A percentile compares a stretch with the other conserved stretches of the same genome.
Conservation (phyloP, 2,113 vertebrate species). For the Herpailurus yagouaroundi region DNA sequence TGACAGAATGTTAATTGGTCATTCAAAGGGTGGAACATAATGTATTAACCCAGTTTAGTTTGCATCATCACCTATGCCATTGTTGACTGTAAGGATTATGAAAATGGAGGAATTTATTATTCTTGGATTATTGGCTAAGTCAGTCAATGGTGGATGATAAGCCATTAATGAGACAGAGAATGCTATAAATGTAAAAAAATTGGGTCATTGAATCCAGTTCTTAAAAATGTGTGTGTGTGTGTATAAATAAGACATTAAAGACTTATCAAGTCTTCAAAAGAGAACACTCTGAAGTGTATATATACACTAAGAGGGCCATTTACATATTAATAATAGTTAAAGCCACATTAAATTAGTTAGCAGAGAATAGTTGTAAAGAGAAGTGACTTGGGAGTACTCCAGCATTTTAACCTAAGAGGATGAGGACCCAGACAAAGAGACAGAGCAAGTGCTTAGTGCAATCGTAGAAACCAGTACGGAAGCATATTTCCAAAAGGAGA, state of each 20-base stretch:
- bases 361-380: background rate
- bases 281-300: background rate
- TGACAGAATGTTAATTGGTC: conserved; percentile 29
- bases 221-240: background rate
- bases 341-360: background rate
- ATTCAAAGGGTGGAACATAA: background rate
- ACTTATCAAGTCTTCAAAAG: background rate
- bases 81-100: background rate
- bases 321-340: background rate
- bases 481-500: background rate
- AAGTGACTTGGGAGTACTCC: background rate
- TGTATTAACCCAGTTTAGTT: background rate
- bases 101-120: background rate
- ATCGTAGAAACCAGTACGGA: background rate
- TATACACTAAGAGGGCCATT: background rate
- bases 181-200: background rate
- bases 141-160: background rate
- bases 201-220: background rate
- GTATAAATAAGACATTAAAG: background rate
- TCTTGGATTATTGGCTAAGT: background rate
- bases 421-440: background rate
- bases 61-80: background rate
- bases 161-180: background rate
- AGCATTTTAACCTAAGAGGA: background rate
- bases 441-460: background rate